Evolutionary conservation across 2,113 vertebrate genomes (phyloP).

Genomic region (Rhadina sibilatrix): DNA sequence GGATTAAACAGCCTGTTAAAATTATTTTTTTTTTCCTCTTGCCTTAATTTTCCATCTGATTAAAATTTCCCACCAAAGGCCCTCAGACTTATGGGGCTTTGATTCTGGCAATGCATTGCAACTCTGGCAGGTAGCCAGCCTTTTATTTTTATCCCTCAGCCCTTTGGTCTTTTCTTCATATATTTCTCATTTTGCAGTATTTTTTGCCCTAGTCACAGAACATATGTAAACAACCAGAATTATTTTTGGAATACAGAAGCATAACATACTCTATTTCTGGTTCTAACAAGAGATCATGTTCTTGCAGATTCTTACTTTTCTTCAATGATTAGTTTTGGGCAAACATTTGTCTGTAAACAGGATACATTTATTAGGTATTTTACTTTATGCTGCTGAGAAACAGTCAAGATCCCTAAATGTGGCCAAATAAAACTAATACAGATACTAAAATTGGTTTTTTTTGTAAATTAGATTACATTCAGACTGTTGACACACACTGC

Average conservation of each 20-base stretch:
- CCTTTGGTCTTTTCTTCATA: not conserved
- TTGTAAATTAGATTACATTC: not conserved
- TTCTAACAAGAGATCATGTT: not conserved
- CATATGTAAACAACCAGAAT: slow-evolving; percentile 15
- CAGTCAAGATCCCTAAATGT: not conserved
- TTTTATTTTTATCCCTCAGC: slow-evolving; percentile 13
- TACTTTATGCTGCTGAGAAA: not conserved
- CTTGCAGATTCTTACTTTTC: not conserved
- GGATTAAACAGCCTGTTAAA: not conserved
- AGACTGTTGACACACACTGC: not conserved
- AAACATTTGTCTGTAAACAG: not conserved
- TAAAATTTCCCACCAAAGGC: slow-evolving; percentile 12
- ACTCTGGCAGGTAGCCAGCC: not conserved
- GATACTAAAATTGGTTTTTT: not conserved
- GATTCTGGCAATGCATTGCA: not conserved
- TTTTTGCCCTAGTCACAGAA: not conserved
- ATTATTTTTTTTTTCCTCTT: not conserved
- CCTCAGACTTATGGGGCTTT: not conserved
- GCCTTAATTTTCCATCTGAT: not conserved
- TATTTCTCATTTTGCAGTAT: not conserved
- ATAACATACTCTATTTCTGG: not conserved
- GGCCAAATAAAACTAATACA: not conserved
- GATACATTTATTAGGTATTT: not conserved
- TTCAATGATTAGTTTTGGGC: not conserved
- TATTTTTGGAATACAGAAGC: slow-evolving; percentile 24